Conservation (phyloP, 2,797 vertebrate genomes). For the Hydrolagus colliei region DNA sequence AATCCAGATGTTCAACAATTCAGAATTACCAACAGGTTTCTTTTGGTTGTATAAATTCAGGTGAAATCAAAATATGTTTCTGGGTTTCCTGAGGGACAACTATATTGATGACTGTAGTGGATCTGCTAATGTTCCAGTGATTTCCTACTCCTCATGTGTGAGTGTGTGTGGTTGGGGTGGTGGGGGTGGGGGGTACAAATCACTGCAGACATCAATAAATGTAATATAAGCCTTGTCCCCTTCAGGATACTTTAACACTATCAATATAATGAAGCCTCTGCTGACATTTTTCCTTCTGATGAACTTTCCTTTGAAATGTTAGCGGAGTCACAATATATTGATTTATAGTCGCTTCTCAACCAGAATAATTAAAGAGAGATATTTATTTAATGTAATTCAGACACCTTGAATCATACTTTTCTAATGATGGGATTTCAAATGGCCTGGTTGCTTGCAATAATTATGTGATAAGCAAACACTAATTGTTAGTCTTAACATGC, state of each 20-base stretch:
- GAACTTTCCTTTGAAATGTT: neutral
- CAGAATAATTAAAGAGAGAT: neutral
- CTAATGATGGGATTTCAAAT: neutral
- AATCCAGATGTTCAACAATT: neutral
- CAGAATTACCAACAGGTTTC: neutral
- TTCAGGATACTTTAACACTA: neutral
- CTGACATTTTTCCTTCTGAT: neutral
- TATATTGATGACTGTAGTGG: too few species aligned
- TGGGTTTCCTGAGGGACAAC: too few species aligned
- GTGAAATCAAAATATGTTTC: too few species aligned
- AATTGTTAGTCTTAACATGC: neutral
- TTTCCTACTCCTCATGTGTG: too few species aligned
- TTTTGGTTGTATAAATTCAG: too few species aligned
- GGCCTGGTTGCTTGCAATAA: neutral
- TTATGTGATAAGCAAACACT: neutral
- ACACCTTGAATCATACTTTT: neutral
- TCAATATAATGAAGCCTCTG: neutral
- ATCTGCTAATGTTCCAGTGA: too few species aligned
- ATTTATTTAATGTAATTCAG: neutral
- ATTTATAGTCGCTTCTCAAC: neutral
- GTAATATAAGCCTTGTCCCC: neutral
- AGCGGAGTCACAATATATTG: neutral
- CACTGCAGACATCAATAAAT: neutral
- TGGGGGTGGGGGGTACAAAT: neutral
- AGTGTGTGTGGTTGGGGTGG: neutral